Evolutionary conservation across 2,888 invertebrate species (phyloP), one percentile per base, ranked within the genome.

Genomic region (Ophion slaviceki): DNA sequence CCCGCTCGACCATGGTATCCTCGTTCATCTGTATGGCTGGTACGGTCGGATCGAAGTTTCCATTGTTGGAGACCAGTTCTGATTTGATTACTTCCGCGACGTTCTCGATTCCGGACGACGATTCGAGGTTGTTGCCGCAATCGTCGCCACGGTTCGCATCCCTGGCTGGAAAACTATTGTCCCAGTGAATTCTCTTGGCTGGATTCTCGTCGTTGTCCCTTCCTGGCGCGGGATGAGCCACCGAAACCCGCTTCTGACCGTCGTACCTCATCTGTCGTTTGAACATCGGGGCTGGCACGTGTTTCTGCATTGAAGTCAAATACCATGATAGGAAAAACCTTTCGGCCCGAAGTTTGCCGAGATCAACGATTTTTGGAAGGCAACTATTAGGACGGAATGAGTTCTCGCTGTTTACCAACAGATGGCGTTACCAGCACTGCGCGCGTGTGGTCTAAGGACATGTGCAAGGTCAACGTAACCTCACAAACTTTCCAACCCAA

Each of bases 181-280:
- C 80, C 28, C 79, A 68, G 17, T 75, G 77, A 59, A 28, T 14
- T 20, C 79, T 84, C 17, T 80, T 80, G 17, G 75, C 14, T 20
- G 80, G 3, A 66, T 40, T 64, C 53, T 80, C 86, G 40, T 83
- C 86, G 57, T 87, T 87, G 59, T 87, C 86, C 32, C 76, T 87
- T 62, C 74, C 80, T 47, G 62, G 89, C 2, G 88, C 87, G 0
- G 88, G 82, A 61, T 92, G 93, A 83, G 94, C 94, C 0, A 94
- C 93, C 10, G 94, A 92, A 2, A 94, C 94, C 78, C 95, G 90
- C 89, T 95, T 95, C 86, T 94, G 94, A 0, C 94, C 94, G 87
- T 93, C 94, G 88, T 92, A 95, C 87, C 94, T 94, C 17, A 80
- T 80, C 77, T 95, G 94, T 6, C 94, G 92, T 75, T 92, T 93